phyloP scores from a whole-genome alignment of 2,797 vertebrate species.

The Gephyroberyx darwinii region DNA sequence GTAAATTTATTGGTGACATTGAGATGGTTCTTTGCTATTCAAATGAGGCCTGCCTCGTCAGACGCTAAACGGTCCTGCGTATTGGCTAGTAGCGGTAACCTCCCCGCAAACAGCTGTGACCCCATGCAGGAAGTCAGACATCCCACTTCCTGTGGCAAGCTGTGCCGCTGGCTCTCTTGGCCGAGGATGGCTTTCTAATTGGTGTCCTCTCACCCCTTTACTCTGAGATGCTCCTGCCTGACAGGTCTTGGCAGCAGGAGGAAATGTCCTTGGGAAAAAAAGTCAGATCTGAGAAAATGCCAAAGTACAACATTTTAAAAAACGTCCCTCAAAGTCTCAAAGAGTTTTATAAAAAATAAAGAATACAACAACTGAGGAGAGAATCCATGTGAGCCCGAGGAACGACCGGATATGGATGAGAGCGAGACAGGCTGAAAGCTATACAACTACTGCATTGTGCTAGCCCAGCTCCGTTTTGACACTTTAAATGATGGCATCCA shows the following conservation, averaged over 20 bases:
- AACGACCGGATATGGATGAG: slow-evolving; percentile 76
- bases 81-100: slow-evolving; percentile 81
- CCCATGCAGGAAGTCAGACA: slow-evolving; percentile 88
- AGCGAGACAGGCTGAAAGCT: slow-evolving; percentile 79
- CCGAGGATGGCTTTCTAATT: slow-evolving; percentile 94
- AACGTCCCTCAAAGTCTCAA: slow-evolving; percentile 75
- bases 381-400: slow-evolving; percentile 40
- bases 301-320: slow-evolving; percentile 84
- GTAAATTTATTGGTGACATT: slow-evolving; percentile 89
- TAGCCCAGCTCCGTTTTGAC: slow-evolving; percentile 77
- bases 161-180: slow-evolving; percentile 91
- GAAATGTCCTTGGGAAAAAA: slow-evolving; percentile 94
- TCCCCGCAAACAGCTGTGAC: slow-evolving; percentile 90
- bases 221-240: slow-evolving; percentile 90
- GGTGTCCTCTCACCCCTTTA: slow-evolving; percentile 95
- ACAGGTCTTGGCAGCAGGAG: slow-evolving; percentile 94
- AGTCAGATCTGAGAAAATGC: slow-evolving; percentile 87
- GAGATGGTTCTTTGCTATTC: slow-evolving; percentile 86
- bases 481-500: slow-evolving; percentile 77
- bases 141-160: slow-evolving; percentile 90
- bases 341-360: slow-evolving; percentile 80
- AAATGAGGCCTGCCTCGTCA: slow-evolving; percentile 83
- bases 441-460: slow-evolving; percentile 85
- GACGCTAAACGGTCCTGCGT: slow-evolving; percentile 78
- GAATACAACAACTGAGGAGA: slow-evolving; percentile 63